Evolutionary conservation across 1,140 invertebrate species (phyloP), one percentile per base, ranked within the genome.

Genomic region (Anagrus nilaparvatae): DNA sequence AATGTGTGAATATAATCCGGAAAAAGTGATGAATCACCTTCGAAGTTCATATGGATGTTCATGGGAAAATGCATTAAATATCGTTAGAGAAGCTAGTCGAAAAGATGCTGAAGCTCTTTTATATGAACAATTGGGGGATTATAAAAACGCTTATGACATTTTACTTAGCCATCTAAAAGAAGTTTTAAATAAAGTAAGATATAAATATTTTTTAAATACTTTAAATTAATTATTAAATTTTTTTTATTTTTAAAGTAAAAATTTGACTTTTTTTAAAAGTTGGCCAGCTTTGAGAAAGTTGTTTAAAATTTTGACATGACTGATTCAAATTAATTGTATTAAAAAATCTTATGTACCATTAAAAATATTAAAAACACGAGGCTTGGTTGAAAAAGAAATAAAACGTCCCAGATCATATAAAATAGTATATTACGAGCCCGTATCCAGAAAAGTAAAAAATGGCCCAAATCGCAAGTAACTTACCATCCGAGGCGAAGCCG

Each of bases 1-100:
- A 3, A 74, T 86, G 68, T 86, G 82, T 52, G 62, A 73, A 46
- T 63, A 76, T 55, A 69, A 78, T 34, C 67, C 74, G 2, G 55
- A 63, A 19, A 61, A 61, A 58, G 59, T 69, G 16, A 54, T 63
- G 34, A 38, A 38, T 41, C 63, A 67, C 44, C 49, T 67, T 14
- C 53, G 58, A 44, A 61, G 60, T 17, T 28, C 53, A 23, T 58
- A 66, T 39, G 62, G 62, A n/a, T 66, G 63, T 45, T 53, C 60
- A 46, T 45, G 60, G 38, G 58, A 65, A 20, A 55, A 57, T 48
- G 66, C 63, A 13, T 48, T 67, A 30, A 52, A 54, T 44, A 66
- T 66, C 47, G 62, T 63, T 45, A 47, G 54, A 20, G 54, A 48
- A 44, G 48, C 55, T 20, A 56, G 54, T 42, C 60, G 61, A 10